Conservation (phyloP, 2,113 vertebrate genomes). For the Benitochromis conjunctus region DNA sequence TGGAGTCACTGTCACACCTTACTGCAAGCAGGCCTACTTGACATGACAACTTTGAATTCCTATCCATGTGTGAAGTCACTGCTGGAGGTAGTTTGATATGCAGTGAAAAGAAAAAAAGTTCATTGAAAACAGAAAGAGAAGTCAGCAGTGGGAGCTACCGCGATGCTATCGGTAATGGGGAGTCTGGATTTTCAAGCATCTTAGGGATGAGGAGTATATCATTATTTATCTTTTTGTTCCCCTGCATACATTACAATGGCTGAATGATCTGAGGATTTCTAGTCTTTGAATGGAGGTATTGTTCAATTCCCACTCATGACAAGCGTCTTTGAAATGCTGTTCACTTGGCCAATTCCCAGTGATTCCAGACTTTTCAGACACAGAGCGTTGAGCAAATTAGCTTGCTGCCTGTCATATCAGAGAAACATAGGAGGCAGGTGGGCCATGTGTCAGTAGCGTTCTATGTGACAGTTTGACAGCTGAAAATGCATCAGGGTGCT, state of each 20-base stretch:
- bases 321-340: background rate
- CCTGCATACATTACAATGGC: background rate
- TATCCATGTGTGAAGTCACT: background rate
- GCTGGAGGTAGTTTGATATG: constrained; percentile 16
- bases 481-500: constrained; percentile 7
- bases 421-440: background rate
- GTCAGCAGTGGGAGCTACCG: background rate
- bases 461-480: constrained; percentile 36
- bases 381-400: constrained; percentile 34
- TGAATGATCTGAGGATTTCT: constrained; percentile 2
- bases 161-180: background rate
- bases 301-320: background rate
- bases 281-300: background rate
- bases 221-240: background rate
- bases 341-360: background rate
- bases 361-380: constrained; percentile 13
- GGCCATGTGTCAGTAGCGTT: constrained; percentile 3
- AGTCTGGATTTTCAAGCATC: background rate
- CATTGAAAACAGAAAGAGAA: background rate
- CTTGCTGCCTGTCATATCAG: constrained; percentile 33
- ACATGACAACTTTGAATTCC: constrained; percentile 21
- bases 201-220: background rate
- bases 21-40: background rate
- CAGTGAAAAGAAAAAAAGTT: background rate
- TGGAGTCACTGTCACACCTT: background rate